Conservation (phyloP, 2,888 invertebrate species). For the Tipula unca region DNA sequence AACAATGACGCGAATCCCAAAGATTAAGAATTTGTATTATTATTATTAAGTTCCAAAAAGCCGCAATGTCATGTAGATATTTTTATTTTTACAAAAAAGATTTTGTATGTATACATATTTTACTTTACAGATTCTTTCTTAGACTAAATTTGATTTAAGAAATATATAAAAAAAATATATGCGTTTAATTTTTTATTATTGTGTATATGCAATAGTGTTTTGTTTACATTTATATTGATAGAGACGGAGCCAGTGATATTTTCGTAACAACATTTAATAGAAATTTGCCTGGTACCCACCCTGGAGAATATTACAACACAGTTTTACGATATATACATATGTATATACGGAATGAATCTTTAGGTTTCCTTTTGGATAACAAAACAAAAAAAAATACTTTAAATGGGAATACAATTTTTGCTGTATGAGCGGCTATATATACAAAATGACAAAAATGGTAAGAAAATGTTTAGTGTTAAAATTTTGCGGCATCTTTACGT, state of each 20-base stretch:
- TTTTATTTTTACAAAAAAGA: background rate
- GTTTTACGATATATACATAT: background rate
- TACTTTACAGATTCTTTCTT: background rate
- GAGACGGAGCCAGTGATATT: background rate
- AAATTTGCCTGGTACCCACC: background rate
- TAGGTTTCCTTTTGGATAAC: background rate
- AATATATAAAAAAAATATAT: background rate
- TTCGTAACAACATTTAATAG: background rate
- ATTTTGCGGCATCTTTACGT: background rate
- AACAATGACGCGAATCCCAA: background rate
- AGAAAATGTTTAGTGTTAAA: background rate
- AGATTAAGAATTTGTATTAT: constrained; percentile 9
- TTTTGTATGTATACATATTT: background rate
- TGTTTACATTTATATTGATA: background rate
- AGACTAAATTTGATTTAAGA: background rate
- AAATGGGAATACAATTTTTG: background rate
- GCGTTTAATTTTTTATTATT: background rate
- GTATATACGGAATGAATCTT: background rate
- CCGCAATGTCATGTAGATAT: background rate
- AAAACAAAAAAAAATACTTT: background rate
- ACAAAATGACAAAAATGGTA: background rate
- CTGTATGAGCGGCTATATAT: background rate
- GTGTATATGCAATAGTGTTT: background rate
- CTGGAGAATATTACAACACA: background rate
- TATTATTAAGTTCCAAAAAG: constrained; percentile 1